phyloP scores from a whole-genome alignment of 2,113 vertebrate genomes.

The Upupa epops region DNA sequence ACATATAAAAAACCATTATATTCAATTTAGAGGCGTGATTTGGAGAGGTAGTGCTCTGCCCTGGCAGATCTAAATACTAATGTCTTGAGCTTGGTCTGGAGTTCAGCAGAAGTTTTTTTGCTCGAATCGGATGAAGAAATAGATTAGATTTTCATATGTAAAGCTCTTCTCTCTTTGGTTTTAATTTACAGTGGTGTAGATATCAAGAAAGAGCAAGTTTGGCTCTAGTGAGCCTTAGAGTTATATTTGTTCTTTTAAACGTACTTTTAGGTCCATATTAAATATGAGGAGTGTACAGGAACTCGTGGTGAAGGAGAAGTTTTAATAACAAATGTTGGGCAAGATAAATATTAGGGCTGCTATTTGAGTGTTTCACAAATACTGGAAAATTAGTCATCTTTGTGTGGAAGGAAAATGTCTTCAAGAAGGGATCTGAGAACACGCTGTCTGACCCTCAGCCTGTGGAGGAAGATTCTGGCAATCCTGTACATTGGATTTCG shows the following conservation, averaged over 20 bases:
- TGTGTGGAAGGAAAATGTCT: not conserved
- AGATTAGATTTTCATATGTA: not conserved
- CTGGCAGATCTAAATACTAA: not conserved
- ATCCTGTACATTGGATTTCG: not conserved
- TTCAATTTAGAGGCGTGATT: not conserved
- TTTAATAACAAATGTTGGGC: slow-evolving; percentile 34
- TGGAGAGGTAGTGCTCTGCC: not conserved
- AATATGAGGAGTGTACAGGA: slow-evolving; percentile 11
- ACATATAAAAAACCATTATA: not conserved
- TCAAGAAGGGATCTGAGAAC: not conserved
- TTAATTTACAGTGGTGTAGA: not conserved
- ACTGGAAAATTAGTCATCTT: not conserved
- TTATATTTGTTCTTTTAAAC: not conserved
- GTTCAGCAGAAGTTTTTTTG: not conserved
- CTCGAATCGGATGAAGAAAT: not conserved
- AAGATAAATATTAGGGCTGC: slow-evolving; percentile 46
- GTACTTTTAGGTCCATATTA: not conserved
- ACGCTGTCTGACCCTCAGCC: not conserved
- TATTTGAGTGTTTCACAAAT: slow-evolving; percentile 1
- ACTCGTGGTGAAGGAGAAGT: not conserved
- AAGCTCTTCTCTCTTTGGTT: not conserved
- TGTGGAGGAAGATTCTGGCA: not conserved
- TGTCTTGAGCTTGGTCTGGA: not conserved
- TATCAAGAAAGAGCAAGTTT: not conserved
- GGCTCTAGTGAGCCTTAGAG: not conserved